Conservation (phyloP, 1,140 invertebrate species). For the Dendrolimus punctatus region DNA sequence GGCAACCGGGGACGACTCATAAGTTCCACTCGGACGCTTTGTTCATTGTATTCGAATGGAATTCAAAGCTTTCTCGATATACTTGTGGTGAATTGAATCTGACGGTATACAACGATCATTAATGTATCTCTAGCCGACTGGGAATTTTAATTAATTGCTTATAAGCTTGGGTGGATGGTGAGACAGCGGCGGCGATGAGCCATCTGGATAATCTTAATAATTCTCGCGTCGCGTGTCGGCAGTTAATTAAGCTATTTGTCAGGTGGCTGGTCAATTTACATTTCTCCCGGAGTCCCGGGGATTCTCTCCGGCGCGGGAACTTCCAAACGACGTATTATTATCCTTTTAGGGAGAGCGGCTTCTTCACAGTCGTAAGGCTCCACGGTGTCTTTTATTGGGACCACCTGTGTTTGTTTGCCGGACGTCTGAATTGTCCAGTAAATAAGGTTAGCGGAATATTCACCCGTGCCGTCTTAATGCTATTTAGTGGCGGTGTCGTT, state of each 20-base stretch:
- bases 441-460: constrained; percentile 65
- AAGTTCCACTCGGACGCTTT: constrained; percentile 34
- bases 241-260: constrained; percentile 72
- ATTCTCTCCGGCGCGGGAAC: constrained; percentile 39
- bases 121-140: background rate
- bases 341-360: constrained; percentile 68
- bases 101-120: background rate
- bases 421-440: constrained; percentile 70
- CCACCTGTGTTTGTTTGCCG: constrained; percentile 62
- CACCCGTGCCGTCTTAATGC: constrained; percentile 39
- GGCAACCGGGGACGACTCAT: constrained; percentile 33
- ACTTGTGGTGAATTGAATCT: constrained; percentile 1
- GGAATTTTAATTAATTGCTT: constrained; percentile 3
- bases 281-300: constrained; percentile 52
- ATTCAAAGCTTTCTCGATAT: constrained; percentile 12
- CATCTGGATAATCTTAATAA: constrained; percentile 59
- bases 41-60: constrained; percentile 41
- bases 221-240: constrained; percentile 55
- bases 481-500: constrained; percentile 48
- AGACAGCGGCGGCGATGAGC: constrained; percentile 21
- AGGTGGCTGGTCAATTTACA: constrained; percentile 62
- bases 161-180: background rate
- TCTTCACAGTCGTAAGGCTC: constrained; percentile 51
- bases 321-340: constrained; percentile 68
- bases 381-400: constrained; percentile 61